Percentiles rank a stretch among this genome's conserved stretches.
phyloP scores from a whole-genome alignment of 2,888 invertebrate species.

The Sylvicola fuscatus region DNA sequence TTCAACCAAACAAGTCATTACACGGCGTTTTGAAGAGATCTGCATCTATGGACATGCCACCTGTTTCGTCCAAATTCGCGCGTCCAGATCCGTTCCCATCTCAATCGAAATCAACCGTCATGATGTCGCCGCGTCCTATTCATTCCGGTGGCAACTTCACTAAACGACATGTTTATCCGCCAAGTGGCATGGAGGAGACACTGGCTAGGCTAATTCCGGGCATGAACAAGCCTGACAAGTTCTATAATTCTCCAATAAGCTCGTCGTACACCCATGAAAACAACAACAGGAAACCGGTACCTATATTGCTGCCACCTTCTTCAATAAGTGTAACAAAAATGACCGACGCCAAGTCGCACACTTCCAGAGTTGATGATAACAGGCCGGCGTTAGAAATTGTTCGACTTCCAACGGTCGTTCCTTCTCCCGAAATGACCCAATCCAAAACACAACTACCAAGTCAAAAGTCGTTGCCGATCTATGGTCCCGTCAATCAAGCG shows the following conservation, averaged over 20 bases:
- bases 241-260: constrained; percentile 13
- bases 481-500: too few species aligned
- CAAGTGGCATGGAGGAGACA: neutral
- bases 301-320: constrained; percentile 15
- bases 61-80: too few species aligned
- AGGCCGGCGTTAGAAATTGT: constrained; percentile 18
- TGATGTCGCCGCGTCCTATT: too few species aligned
- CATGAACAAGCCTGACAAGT: constrained; percentile 10
- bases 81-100: too few species aligned
- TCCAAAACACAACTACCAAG: constrained; percentile 1
- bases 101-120: too few species aligned
- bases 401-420: constrained; percentile 13
- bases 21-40: too few species aligned
- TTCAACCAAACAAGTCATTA: too few species aligned
- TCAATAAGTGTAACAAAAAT: constrained; percentile 20
- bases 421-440: constrained; percentile 7
- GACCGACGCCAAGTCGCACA: constrained; percentile 10
- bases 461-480: constrained; percentile 5
- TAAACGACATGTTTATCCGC: too few species aligned
- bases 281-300: constrained; percentile 9
- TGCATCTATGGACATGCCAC: too few species aligned
- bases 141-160: too few species aligned
- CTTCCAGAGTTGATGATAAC: constrained; percentile 19
- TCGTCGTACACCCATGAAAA: constrained; percentile 13
- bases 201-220: neutral